These are phyloP conservation scores for Bradysia coprophila DNA, from an alignment of 1,140 invertebrate species.

Conservation along the genomic window DNA sequence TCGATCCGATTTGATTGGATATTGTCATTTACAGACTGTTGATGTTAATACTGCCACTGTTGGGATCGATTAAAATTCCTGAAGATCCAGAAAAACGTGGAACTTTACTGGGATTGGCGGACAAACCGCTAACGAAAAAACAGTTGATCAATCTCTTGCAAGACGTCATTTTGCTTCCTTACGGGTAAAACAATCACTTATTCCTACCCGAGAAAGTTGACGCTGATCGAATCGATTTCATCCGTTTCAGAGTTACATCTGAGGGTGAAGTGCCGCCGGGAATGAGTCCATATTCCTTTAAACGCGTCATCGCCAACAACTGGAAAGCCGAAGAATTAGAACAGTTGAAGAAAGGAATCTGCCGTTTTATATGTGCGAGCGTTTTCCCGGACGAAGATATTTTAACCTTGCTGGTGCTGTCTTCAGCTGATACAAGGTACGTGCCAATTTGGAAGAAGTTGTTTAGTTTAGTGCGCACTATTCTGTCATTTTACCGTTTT, in stretches of 20 bases:
- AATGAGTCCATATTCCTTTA: slow-evolving; percentile 59
- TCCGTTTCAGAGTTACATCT: slow-evolving; percentile 18
- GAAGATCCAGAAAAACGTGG: slow-evolving; percentile 39
- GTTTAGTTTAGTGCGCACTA: no score
- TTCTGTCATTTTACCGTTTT: no score
- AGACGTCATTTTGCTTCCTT: slow-evolving; percentile 69
- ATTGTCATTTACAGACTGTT: slow-evolving; percentile 36
- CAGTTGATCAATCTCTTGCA: slow-evolving; percentile 59
- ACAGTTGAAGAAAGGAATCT: slow-evolving; percentile 58
- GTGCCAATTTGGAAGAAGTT: no score
- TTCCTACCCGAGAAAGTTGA: no score
- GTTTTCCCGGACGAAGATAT: slow-evolving; percentile 57
- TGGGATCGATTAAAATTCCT: slow-evolving; percentile 51
- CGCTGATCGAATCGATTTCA: no score
- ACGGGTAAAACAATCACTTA: no score
- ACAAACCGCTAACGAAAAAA: slow-evolving; percentile 26
- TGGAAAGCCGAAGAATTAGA: slow-evolving; percentile 68
- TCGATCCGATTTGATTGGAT: background rate
- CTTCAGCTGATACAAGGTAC: slow-evolving; percentile 73
- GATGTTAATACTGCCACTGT: slow-evolving; percentile 57
- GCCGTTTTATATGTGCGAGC: slow-evolving; percentile 63
- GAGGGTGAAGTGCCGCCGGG: slow-evolving; percentile 45
- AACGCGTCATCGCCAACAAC: slow-evolving; percentile 52
- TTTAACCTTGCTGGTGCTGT: slow-evolving; percentile 60
- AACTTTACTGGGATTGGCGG: slow-evolving; percentile 33